Evolutionary conservation across 2,888 invertebrate species (phyloP).

Genomic region (Scaptomyza cyrtandrae): DNA sequence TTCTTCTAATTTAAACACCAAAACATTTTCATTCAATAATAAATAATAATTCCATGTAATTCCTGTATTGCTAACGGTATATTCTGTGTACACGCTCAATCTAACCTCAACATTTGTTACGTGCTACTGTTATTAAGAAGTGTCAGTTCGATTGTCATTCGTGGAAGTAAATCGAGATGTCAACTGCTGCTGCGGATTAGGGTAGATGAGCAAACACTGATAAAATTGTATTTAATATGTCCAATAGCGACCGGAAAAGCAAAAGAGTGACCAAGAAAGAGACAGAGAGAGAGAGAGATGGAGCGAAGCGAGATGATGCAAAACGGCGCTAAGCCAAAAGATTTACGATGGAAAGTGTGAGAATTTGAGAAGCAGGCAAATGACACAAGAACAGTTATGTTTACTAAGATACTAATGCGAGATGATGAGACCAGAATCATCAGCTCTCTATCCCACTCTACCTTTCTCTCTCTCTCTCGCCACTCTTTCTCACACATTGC

Average conservation of each 20-base stretch:
- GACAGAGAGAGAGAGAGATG: background rate
- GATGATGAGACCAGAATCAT: constrained; percentile 65
- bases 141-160: constrained; percentile 52
- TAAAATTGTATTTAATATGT: constrained; percentile 63
- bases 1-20: background rate
- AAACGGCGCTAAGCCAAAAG: constrained; percentile 65
- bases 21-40: background rate
- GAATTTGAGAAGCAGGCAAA: constrained; percentile 66
- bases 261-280: background rate
- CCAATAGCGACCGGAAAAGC: constrained; percentile 37
- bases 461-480: background rate
- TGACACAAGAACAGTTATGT: constrained; percentile 72
- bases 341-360: constrained; percentile 81
- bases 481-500: constrained; percentile 1
- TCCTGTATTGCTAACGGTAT: constrained; percentile 27
- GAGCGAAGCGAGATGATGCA: constrained; percentile 64
- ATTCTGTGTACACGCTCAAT: constrained; percentile 14
- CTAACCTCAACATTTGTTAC: constrained; percentile 26
- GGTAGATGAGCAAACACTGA: constrained; percentile 67
- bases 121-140: constrained; percentile 45
- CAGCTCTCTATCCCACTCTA: background rate
- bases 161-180: constrained; percentile 74
- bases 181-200: constrained; percentile 56
- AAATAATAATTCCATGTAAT: constrained; percentile 14
- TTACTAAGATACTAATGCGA: constrained; percentile 29